Evolutionary conservation across 2,113 vertebrate genomes (phyloP).

Genomic region (Xiphophorus couchianus): DNA sequence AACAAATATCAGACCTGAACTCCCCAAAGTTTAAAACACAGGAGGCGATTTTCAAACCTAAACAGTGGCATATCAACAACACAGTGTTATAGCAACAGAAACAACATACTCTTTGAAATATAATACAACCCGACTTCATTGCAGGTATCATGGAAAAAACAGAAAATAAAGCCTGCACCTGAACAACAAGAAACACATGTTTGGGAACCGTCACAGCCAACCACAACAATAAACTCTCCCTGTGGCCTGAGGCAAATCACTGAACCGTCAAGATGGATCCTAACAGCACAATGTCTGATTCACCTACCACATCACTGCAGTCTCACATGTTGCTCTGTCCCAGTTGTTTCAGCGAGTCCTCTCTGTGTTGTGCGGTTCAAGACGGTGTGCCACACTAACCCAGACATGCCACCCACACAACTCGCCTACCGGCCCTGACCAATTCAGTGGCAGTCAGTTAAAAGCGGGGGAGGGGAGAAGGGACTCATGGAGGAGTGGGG

Average conservation of each 20-base stretch:
- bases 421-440: slow-evolving; percentile 47
- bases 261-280: not conserved
- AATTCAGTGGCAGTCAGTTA: slow-evolving; percentile 36
- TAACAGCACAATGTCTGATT: not conserved
- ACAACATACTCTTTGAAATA: not conserved
- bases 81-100: slow-evolving; percentile 9
- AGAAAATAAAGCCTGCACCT: slow-evolving; percentile 5
- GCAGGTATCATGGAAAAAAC: not conserved
- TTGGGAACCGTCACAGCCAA: slow-evolving; percentile 1
- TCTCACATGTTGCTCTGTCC: slow-evolving; percentile 30
- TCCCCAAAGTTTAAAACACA: no score
- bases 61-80: no score
- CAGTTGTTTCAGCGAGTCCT: slow-evolving; percentile 41
- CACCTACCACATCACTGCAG: slow-evolving; percentile 33
- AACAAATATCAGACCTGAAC: not conserved
- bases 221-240: slow-evolving; percentile 13
- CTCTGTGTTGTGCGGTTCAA: slow-evolving; percentile 23
- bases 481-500: slow-evolving; percentile 20
- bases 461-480: slow-evolving; percentile 47
- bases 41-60: no score
- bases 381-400: slow-evolving; percentile 59
- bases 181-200: slow-evolving; percentile 18
- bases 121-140: not conserved
- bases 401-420: slow-evolving; percentile 68
- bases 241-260: slow-evolving; percentile 2